Evolutionary conservation across 1,140 invertebrate species (phyloP), one percentile per base, ranked within the genome.

Genomic region (Xylocopa sonorina): DNA sequence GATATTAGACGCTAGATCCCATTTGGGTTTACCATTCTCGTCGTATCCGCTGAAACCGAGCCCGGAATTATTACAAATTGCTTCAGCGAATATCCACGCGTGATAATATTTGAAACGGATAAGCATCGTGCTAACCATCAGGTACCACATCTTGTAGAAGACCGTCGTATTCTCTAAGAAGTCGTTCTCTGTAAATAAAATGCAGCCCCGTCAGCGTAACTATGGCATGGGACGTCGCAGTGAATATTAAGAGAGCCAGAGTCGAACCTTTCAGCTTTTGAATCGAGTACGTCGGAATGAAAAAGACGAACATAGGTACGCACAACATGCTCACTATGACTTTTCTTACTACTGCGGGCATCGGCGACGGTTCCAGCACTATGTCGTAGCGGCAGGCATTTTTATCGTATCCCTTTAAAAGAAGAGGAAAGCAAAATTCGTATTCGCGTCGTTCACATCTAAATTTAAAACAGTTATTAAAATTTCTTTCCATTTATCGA

Each of bases 21-120:
- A 99, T 72, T 94, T 93, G 12, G 93, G 87, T 43, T 94, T 92
- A 41, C 97, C 97, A 78, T 96, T 92, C 50, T 95, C 93, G 86
- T 96, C 94, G 86, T 96, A 97, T 0, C 98, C 98, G 88, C 95
- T 96, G 90, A 97, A 99, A 16, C 98, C 98, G 80, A 99, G 94
- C 2, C 98, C 98, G 12, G 97, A 97, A 88, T 98, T 97, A 91
- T 99, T 99, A 90, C 97, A 99, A 83, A 99, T 96, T 1, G 97
- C 97, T 92, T 99, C 98, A 14, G 97, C 97, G 60, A 99, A 93
- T 48, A 97, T 94, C 98, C 98, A 99, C 5, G 98, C 99, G 90
- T 98, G 97, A 92, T 99, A 99, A 93, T 99, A 99, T 93, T 99
- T 99, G 89, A 96, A 96, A 77, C 98, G 95, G 74, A 96, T 95